Evolutionary conservation across 2,888 invertebrate genomes (phyloP).

Genomic region (Uropetala carovei): DNA sequence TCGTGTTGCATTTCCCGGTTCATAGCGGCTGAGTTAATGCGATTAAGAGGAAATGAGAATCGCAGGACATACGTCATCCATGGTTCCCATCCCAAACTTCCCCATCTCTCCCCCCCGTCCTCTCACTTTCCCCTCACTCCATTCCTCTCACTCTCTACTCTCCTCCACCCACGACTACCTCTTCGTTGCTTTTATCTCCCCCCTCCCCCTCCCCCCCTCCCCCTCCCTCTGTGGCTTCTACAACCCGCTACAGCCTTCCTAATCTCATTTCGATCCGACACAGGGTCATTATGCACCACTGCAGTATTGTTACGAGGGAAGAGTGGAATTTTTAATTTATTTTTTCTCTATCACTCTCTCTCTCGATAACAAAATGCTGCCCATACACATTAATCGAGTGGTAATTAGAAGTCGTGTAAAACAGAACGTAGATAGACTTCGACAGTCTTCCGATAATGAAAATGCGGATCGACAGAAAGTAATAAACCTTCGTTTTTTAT

Average conservation of each 20-base stretch:
- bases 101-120: neutral
- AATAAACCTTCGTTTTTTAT: no score
- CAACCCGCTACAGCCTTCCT: neutral
- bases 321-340: neutral
- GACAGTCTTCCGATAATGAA: no score
- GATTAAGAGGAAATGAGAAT: constrained; percentile 16
- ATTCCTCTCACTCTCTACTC: neutral
- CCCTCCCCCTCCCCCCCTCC: neutral
- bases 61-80: neutral
- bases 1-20: neutral
- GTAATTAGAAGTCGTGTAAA: no score
- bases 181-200: neutral
- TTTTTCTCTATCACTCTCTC: no score
- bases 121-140: neutral
- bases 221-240: neutral
- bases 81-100: neutral
- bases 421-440: no score
- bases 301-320: neutral
- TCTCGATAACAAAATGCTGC: no score
- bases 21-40: neutral
- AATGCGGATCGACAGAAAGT: no score
- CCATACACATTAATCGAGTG: no score
- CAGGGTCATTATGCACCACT: neutral
- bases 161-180: neutral
- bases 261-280: constrained; percentile 6